A percentile compares a stretch with the other conserved stretches of the same genome.
Evolutionary conservation across 2,888 invertebrate genomes (phyloP).

Genomic region (Harpalus rufipes): DNA sequence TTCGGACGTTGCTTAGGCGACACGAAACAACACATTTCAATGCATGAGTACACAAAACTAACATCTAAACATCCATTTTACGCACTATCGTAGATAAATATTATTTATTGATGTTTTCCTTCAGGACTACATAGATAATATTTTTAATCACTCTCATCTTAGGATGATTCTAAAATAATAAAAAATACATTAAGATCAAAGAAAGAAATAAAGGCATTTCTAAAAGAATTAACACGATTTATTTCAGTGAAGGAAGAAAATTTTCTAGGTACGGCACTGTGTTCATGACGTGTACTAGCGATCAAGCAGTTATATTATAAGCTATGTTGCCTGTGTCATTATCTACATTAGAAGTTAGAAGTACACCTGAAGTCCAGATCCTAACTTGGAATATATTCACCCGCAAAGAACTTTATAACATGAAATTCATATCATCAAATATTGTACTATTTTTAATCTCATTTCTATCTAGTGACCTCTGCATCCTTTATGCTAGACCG

Average conservation of each 20-base stretch:
- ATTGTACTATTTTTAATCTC: not conserved
- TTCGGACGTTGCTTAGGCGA: too few species aligned
- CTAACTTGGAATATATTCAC: not conserved
- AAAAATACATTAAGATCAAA: too few species aligned
- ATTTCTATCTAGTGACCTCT: not conserved
- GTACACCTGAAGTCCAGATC: constrained; percentile 20
- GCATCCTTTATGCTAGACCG: not conserved
- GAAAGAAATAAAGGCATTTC: too few species aligned
- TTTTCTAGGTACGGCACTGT: constrained; percentile 16
- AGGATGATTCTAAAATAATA: too few species aligned
- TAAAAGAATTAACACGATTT: too few species aligned
- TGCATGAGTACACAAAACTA: too few species aligned
- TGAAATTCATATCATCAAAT: not conserved
- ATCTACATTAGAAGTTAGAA: constrained; percentile 58
- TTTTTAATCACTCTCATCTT: too few species aligned
- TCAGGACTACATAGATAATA: too few species aligned
- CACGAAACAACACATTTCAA: too few species aligned
- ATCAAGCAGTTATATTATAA: constrained; percentile 54
- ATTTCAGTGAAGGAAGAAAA: not conserved
- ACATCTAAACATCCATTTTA: too few species aligned
- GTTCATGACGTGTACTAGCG: constrained; percentile 26
- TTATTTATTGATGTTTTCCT: too few species aligned
- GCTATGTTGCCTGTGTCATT: constrained; percentile 54
- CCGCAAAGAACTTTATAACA: not conserved
- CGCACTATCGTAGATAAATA: too few species aligned